phyloP scores from a whole-genome alignment of 2,888 invertebrate species.

The Cantharis rustica region DNA sequence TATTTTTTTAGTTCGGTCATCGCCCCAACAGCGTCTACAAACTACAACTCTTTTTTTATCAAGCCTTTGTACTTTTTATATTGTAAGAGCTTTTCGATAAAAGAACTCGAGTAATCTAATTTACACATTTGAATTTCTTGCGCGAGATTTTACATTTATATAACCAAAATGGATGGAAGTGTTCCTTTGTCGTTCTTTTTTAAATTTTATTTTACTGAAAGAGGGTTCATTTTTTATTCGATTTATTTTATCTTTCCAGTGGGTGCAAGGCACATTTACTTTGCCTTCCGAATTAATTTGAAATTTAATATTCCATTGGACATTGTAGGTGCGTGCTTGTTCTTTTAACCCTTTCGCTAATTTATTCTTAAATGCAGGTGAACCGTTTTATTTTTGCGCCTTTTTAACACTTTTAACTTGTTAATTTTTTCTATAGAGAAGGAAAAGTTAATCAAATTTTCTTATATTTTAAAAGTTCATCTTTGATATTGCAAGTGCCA shows the following conservation, averaged over 20 bases:
- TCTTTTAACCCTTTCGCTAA: slow-evolving; percentile 26
- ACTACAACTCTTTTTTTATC: slow-evolving; percentile 46
- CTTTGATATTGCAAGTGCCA: background rate
- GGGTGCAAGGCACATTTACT: slow-evolving; percentile 26
- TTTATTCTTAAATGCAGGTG: slow-evolving; percentile 23
- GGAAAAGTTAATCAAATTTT: background rate
- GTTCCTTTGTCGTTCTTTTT: slow-evolving; percentile 51
- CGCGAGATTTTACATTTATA: slow-evolving; percentile 54
- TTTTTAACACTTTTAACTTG: slow-evolving; percentile 23
- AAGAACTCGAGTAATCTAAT: slow-evolving; percentile 56
- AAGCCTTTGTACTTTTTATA: slow-evolving; percentile 51
- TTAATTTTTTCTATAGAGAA: background rate
- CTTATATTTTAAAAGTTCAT: background rate
- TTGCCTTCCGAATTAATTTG: slow-evolving; percentile 31
- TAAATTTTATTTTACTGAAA: slow-evolving; percentile 50
- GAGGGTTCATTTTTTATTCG: slow-evolving; percentile 49
- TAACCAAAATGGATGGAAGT: slow-evolving; percentile 54
- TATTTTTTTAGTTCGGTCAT: slow-evolving; percentile 40
- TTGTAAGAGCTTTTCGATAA: slow-evolving; percentile 53
- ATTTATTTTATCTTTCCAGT: slow-evolving; percentile 45
- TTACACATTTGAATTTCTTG: slow-evolving; percentile 56
- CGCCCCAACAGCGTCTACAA: slow-evolving; percentile 31
- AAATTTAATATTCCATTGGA: slow-evolving; percentile 32
- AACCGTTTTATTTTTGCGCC: slow-evolving; percentile 27
- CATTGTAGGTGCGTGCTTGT: slow-evolving; percentile 18